phyloP scores from a whole-genome alignment of 2,888 invertebrate genomes.

The Meta bourneti region DNA sequence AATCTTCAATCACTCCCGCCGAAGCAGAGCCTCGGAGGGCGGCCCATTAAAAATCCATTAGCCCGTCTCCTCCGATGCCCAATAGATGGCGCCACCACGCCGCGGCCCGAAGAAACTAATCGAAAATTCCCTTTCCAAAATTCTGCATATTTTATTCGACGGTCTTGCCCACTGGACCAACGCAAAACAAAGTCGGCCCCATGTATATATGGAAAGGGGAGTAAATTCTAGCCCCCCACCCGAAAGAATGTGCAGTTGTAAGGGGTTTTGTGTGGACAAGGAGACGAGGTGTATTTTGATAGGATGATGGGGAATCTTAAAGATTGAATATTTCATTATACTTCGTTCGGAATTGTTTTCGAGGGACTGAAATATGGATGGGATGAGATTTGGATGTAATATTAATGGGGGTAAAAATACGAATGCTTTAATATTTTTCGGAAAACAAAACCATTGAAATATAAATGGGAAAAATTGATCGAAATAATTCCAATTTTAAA shows the following conservation, averaged over 20 bases:
- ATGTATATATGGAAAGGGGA: neutral
- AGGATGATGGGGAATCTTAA: neutral
- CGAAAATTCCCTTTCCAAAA: conserved; percentile 54
- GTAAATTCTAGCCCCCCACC: neutral
- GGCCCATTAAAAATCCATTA: conserved; percentile 76
- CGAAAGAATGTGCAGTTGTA: conserved; percentile 39
- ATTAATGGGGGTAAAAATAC: no score
- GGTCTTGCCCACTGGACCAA: conserved; percentile 54
- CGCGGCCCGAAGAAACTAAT: conserved; percentile 33
- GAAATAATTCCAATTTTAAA: no score
- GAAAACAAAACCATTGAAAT: no score
- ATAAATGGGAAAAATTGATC: no score
- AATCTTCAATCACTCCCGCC: neutral
- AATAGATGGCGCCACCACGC: conserved; percentile 70
- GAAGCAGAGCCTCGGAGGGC: conserved; percentile 13
- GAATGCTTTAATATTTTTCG: no score
- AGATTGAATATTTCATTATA: conserved; percentile 64
- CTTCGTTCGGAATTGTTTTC: conserved; percentile 24
- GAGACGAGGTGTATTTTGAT: neutral
- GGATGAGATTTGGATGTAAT: neutral
- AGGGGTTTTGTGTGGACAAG: conserved; percentile 21
- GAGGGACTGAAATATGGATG: neutral
- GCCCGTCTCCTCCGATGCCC: conserved; percentile 28
- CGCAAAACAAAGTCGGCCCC: conserved; percentile 7
- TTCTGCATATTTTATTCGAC: conserved; percentile 70